These are phyloP conservation scores for Octopus bimaculoides DNA, from an alignment of 1,140 invertebrate genomes.

Conservation along the genomic window DNA sequence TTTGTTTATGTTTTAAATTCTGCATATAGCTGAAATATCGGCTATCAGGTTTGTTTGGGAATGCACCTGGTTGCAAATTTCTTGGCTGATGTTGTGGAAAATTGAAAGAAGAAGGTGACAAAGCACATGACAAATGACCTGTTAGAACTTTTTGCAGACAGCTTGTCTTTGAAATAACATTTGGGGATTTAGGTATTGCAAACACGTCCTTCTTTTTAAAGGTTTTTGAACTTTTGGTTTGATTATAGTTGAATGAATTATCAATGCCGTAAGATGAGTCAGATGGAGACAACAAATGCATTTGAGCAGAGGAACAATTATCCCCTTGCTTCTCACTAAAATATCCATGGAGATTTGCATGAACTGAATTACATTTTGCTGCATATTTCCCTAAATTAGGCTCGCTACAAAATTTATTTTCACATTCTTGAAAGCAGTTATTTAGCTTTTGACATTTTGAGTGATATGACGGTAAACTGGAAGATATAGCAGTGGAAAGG, in stretches of 20 bases:
- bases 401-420: neutral
- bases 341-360: too few species aligned
- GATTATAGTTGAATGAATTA: neutral
- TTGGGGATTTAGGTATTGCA: neutral
- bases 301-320: too few species aligned
- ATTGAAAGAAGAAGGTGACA: neutral
- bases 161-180: neutral
- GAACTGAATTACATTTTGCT: too few species aligned
- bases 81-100: neutral
- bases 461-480: neutral
- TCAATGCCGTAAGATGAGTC: too few species aligned
- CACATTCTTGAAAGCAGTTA: neutral
- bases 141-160: neutral
- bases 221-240: neutral
- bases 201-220: constrained; percentile 1
- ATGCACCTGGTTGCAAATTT: neutral
- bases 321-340: too few species aligned
- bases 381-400: neutral
- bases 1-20: neutral
- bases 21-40: neutral
- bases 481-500: neutral
- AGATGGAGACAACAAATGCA: too few species aligned
- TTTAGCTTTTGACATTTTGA: neutral
- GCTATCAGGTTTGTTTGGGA: neutral
- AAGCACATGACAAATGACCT: neutral